phyloP scores from a whole-genome alignment of 1,140 invertebrate genomes.

The Harpegnathos saltator region DNA sequence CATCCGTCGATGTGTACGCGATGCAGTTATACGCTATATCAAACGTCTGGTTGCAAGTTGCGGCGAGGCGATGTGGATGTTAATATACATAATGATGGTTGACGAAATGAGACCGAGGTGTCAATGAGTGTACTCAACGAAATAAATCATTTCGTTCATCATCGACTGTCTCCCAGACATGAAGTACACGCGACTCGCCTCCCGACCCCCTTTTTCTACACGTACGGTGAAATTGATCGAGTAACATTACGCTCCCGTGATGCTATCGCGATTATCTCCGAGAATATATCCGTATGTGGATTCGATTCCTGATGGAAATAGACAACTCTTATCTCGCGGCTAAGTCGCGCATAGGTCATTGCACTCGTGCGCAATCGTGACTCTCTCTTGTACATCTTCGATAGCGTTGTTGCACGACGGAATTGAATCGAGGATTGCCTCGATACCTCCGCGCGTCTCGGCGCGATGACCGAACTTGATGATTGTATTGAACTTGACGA shows the following conservation, averaged over 20 bases:
- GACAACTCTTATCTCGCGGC: neutral
- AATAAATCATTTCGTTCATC: no score
- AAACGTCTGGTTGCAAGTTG: slow-evolving; percentile 53
- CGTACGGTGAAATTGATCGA: neutral
- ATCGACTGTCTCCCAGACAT: slow-evolving; percentile 37
- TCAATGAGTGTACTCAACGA: slow-evolving; percentile 55
- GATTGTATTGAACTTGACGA: neutral
- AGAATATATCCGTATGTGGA: slow-evolving; percentile 18
- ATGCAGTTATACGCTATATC: slow-evolving; percentile 54
- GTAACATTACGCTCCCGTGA: neutral
- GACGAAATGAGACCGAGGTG: slow-evolving; percentile 37
- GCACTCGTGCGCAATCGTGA: neutral
- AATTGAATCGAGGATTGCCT: slow-evolving; percentile 8
- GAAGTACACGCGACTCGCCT: neutral
- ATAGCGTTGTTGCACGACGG: neutral
- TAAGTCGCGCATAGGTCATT: neutral
- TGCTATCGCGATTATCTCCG: neutral
- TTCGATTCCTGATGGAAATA: slow-evolving; percentile 5
- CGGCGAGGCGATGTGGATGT: slow-evolving; percentile 12
- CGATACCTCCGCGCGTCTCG: neutral
- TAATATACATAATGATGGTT: slow-evolving; percentile 21
- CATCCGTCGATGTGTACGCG: slow-evolving; percentile 64
- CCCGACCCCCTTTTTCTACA: neutral
- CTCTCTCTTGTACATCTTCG: neutral
- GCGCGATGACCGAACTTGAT: neutral